Percentiles rank a stretch among this genome's conserved stretches.
phyloP scores from a whole-genome alignment of 2,797 vertebrate genomes.

The Rhinoraja longicauda region DNA sequence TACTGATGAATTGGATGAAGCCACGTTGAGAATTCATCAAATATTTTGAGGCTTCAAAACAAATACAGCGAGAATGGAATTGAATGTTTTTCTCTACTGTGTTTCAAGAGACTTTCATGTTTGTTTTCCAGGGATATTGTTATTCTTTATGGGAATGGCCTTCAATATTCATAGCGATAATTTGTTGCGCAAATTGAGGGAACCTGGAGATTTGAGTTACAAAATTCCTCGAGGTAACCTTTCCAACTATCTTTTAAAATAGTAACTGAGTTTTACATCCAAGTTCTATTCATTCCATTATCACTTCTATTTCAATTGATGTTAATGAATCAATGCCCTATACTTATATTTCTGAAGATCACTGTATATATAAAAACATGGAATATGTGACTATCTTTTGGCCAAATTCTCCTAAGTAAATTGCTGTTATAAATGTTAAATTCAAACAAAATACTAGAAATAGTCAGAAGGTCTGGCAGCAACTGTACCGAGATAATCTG shows the following conservation, averaged over 20 bases:
- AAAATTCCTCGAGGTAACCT: constrained; percentile 77
- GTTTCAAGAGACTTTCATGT: constrained; percentile 25
- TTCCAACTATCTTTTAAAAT: background rate
- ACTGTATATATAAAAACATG: background rate
- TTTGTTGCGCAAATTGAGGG: constrained; percentile 71
- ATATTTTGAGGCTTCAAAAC: background rate
- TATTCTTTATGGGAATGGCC: constrained; percentile 75
- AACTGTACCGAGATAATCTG: no score
- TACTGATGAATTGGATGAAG: background rate
- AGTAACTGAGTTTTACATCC: background rate
- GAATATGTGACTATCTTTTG: background rate
- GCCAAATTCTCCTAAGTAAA: background rate
- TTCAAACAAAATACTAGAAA: no score
- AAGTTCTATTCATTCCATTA: background rate
- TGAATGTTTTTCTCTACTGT: background rate
- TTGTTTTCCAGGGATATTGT: constrained; percentile 60
- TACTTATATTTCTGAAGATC: background rate
- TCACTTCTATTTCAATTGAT: background rate
- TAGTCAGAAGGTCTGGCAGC: no score
- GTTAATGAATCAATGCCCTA: no score
- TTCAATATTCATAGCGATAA: constrained; percentile 87
- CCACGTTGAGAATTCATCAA: background rate
- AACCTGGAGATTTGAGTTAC: constrained; percentile 72
- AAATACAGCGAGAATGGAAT: background rate
- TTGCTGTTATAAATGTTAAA: no score